A percentile compares a stretch with the other conserved stretches of the same genome.
Conservation (phyloP, 1,140 invertebrate genomes). For the Drosophila nigromelanica region DNA sequence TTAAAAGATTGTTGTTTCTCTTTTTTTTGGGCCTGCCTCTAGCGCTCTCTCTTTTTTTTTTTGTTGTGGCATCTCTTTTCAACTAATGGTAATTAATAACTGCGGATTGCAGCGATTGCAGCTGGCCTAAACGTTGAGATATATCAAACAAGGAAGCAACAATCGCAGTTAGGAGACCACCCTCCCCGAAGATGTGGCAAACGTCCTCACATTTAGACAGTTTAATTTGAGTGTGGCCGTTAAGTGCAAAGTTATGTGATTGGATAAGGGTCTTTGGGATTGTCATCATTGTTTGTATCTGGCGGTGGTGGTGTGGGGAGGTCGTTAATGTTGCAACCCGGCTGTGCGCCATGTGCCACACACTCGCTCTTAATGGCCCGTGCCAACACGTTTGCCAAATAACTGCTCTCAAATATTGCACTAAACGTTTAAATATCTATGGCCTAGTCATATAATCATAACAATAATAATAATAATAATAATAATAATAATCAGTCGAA, state of each 20-base stretch:
- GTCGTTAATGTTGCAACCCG: slow-evolving; percentile 2
- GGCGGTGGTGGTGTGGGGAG: background rate
- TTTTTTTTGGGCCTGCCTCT: background rate
- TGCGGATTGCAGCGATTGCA: slow-evolving; percentile 31
- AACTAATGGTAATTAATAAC: slow-evolving; percentile 30
- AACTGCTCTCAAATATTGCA: slow-evolving; percentile 13
- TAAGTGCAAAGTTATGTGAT: slow-evolving; percentile 81
- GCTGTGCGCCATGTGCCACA: background rate
- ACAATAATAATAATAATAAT: slow-evolving; percentile 9
- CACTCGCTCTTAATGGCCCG: slow-evolving; percentile 12
- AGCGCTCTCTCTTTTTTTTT: background rate
- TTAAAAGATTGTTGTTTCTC: slow-evolving; percentile 50
- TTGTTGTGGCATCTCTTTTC: background rate
- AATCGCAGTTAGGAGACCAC: slow-evolving; percentile 7
- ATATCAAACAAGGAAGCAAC: slow-evolving; percentile 48
- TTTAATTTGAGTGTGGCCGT: slow-evolving; percentile 77
- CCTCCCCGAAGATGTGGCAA: slow-evolving; percentile 22
- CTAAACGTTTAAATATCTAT: slow-evolving; percentile 31
- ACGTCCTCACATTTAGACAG: slow-evolving; percentile 55
- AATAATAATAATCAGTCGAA: slow-evolving; percentile 7
- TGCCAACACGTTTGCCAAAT: slow-evolving; percentile 14
- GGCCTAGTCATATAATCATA: slow-evolving; percentile 6
- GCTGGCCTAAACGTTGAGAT: slow-evolving; percentile 15
- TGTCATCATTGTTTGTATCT: slow-evolving; percentile 16
- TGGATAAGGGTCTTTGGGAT: slow-evolving; percentile 46